Evolutionary conservation across 1,140 invertebrate genomes (phyloP).

Genomic region (Macrostomum lignano): DNA sequence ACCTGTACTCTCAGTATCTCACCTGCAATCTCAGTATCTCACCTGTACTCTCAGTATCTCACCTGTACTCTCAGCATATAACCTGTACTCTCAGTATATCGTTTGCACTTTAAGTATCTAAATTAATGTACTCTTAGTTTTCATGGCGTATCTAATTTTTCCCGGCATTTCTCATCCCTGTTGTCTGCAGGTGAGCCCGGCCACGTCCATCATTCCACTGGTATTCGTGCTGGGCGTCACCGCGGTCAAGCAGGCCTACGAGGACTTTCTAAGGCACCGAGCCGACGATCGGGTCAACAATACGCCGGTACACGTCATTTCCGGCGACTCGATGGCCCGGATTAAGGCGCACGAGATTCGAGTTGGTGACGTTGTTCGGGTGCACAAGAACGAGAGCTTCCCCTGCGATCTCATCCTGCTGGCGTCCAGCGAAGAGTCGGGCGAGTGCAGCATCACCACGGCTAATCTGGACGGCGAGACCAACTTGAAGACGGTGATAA

Average conservation of each 20-base stretch:
- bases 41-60: too few species aligned
- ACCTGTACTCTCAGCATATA: too few species aligned
- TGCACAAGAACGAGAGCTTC: constrained; percentile 31
- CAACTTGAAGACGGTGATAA: constrained; percentile 21
- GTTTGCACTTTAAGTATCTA: too few species aligned
- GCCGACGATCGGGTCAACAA: constrained; percentile 15
- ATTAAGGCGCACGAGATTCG: constrained; percentile 49
- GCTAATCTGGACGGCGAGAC: constrained; percentile 30
- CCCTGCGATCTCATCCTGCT: constrained; percentile 51
- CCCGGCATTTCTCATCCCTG: too few species aligned
- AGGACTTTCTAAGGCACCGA: constrained; percentile 38
- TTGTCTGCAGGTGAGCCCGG: constrained; percentile 44
- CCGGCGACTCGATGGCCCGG: constrained; percentile 46
- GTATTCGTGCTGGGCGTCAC: constrained; percentile 63
- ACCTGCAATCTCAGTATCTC: too few species aligned
- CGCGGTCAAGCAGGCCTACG: constrained; percentile 76
- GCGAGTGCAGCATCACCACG: constrained; percentile 27
- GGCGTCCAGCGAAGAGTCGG: constrained; percentile 21
- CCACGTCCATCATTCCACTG: constrained; percentile 43
- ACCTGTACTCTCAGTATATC: too few species aligned
- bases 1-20: too few species aligned
- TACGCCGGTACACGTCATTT: constrained; percentile 21
- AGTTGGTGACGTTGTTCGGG: constrained; percentile 73
- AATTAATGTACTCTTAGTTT: too few species aligned
- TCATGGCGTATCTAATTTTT: too few species aligned